Evolutionary conservation across 1,140 invertebrate species (phyloP), one percentile per base, ranked within the genome.

Genomic region (Contarinia nasturtii): DNA sequence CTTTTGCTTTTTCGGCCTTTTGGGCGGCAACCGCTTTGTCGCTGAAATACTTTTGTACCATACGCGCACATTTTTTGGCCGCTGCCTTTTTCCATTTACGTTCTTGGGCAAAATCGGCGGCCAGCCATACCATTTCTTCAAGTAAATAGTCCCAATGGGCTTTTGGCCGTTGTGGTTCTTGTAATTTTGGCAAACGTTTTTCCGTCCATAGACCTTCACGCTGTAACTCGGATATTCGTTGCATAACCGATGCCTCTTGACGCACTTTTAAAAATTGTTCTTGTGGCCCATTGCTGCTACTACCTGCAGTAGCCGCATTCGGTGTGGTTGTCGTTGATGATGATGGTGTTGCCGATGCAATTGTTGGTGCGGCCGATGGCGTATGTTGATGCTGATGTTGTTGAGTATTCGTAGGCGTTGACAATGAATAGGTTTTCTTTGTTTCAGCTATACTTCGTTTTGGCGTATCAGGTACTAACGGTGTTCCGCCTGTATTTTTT

Each of bases 81-180:
- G 86, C 83, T 43, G 83, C 81, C 65, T 92, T 93, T 59, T 98
- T 98, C 90, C 89, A 95, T 63, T 95, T 97, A 44, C 92, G 71
- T 67, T 98, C 94, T 63, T 95, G 87, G 27, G 85, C 85, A 73
- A 98, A 98, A 68, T 98, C 94, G 17, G 88, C 84, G 34, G 92
- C 87, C 45, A 99, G 70, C 95, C 95, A 99, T 19, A 84, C 81
- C 88, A 98, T 96, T 68, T 99, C 95, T 65, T 98, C 95, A 10
- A 98, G 64, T 44, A 99, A 71, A 66, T 94, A 98, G 64, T 98
- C 95, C 93, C 93, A 98, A 63, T 98, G 94, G n/a, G 84, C 81
- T 70, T 97, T 97, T 15, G 77, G 70, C 54, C 90, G 71, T 38
- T 79, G 73, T 48, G 89, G 86, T 68, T 97, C 92, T 56, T 89